Evolutionary conservation across 2,797 vertebrate species (phyloP), one percentile per base, ranked within the genome.

Genomic region (Anguilla anguilla): DNA sequence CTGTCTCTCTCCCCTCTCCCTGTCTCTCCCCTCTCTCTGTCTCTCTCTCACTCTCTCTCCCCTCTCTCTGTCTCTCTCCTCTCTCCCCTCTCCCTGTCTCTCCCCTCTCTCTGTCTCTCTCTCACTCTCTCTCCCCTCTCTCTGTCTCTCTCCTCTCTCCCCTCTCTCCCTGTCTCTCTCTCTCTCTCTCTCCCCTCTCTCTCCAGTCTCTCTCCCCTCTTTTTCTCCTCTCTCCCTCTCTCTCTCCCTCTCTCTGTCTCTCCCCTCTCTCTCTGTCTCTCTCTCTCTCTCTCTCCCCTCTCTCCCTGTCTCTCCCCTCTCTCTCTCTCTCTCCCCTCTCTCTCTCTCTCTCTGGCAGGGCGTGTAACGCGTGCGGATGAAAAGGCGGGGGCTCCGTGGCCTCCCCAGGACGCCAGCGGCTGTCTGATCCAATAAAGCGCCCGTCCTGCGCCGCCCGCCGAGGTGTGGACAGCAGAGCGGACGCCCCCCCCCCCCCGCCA

Each of bases 401-500:
- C 93, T 92, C 93, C 94, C 94, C 93, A 92, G 96, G 96, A 96
- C 94, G 94, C 95, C 96, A 95, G 95, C 91, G 95, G 95, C 96
- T 97, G 96, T 97, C 97, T 95, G 89, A 92, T 96, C 96, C 94
- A 97, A 97, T 97, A 97, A 97, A 95, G 94, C 92, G 93, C 91
- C 94, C 95, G 93, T 94, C 94, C 94, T 83, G 87, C 87, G 91
- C 90, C 64, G 88, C 88, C 91, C 91, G 92, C 91, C 91, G 89
- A 91, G 91, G 91, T 88, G 87, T 91, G 90, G 93, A 90, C 93
- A 92, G 92, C 84, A 92, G 91, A 83, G 77, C 46, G 90, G 53
- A 88, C 92, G 79, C 86, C 90, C 90, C 90, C 39, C 2, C 89
- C 55, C 13, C 53, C 28, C 43, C 61, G 6, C 28, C 5, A 59